Percentiles rank a stretch among this genome's conserved stretches.
Conservation (phyloP, 2,797 vertebrate species). For the Halcyon leucocephala region DNA sequence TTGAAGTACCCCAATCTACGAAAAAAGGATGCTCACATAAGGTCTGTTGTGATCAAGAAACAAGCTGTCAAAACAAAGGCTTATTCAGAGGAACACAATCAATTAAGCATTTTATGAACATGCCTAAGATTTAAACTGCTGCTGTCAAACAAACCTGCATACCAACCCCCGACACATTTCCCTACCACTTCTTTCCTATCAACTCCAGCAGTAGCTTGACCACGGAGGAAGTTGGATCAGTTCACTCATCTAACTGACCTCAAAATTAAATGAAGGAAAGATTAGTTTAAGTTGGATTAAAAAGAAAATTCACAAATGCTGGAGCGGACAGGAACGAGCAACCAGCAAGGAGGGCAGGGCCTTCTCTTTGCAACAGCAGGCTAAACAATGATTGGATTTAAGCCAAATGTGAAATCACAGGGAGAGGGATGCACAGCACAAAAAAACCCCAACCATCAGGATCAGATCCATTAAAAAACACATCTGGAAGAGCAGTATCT, state of each 20-base stretch:
- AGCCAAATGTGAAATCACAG: not conserved
- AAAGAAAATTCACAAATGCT: slow-evolving; percentile 8
- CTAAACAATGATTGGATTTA: not conserved
- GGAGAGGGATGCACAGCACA: not conserved
- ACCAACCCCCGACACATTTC: not conserved
- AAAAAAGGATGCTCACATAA: not conserved
- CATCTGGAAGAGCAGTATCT: not conserved
- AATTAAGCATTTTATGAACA: not conserved
- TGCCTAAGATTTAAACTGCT: not conserved
- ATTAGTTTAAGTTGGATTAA: slow-evolving; percentile 38
- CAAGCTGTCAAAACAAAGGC: not conserved
- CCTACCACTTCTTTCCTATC: not conserved
- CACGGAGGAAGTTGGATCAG: not conserved
- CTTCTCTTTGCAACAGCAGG: not conserved
- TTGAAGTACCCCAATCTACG: not conserved
- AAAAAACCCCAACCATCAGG: not conserved
- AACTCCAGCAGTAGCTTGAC: not conserved
- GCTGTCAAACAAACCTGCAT: not conserved
- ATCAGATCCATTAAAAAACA: not conserved
- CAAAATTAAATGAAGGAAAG: slow-evolving; percentile 37
- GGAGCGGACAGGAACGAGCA: slow-evolving; percentile 9
- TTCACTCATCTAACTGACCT: not conserved
- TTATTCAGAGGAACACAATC: not conserved
- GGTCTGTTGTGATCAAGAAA: not conserved
- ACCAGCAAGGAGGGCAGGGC: not conserved